These are phyloP conservation scores for Herminia tarsipennalis DNA, from an alignment of 2,888 invertebrate genomes.

Conservation along the genomic window DNA sequence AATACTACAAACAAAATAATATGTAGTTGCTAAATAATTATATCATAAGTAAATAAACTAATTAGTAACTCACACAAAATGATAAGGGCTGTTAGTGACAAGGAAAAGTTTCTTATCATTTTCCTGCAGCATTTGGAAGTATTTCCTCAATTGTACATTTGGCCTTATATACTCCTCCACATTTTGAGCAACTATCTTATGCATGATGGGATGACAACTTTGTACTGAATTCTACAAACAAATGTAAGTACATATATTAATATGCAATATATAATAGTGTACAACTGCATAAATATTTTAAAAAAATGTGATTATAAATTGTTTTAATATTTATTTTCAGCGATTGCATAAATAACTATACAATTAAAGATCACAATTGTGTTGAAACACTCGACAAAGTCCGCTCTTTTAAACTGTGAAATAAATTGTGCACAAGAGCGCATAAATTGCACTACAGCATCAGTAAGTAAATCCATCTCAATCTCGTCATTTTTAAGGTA, in stretches of 20 bases:
- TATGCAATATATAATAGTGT: neutral
- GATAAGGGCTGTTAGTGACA: slow-evolving; percentile 98
- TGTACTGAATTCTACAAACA: slow-evolving; percentile 93
- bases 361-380: too few relatives aligned
- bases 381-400: too few relatives aligned
- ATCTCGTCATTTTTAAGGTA: too few relatives aligned
- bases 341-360: too few relatives aligned
- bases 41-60: slow-evolving; percentile 2
- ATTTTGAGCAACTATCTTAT: slow-evolving; percentile 93
- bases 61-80: slow-evolving; percentile 92
- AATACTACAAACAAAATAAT: neutral
- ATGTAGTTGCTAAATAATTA: neutral
- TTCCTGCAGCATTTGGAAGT: slow-evolving; percentile 90
- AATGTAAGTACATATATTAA: slow-evolving; percentile 5
- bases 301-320: too few relatives aligned
- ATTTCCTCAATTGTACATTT: slow-evolving; percentile 89
- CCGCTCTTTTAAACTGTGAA: too few relatives aligned
- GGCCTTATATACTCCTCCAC: slow-evolving; percentile 92
- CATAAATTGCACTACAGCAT: too few relatives aligned
- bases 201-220: slow-evolving; percentile 95
- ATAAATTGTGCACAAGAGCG: too few relatives aligned
- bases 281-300: too few relatives aligned
- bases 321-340: too few relatives aligned
- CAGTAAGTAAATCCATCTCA: too few relatives aligned
- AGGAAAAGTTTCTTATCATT: slow-evolving; percentile 95